Percentiles rank a stretch among this genome's conserved stretches.
Evolutionary conservation across 1,140 invertebrate genomes (phyloP).

Genomic region (Drosophila sechellia): DNA sequence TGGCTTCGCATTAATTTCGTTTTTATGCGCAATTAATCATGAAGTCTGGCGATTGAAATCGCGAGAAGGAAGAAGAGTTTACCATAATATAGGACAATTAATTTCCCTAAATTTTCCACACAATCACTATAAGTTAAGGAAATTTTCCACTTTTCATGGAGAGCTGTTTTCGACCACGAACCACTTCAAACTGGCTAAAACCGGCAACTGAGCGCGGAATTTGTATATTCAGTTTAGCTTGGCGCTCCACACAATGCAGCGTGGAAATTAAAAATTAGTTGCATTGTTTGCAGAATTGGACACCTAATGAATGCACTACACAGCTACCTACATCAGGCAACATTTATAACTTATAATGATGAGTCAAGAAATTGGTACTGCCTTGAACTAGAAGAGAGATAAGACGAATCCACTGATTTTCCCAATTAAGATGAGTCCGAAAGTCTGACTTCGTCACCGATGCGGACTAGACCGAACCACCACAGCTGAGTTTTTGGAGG

Average conservation of each 20-base stretch:
- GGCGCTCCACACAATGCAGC: conserved; percentile 10
- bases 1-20: conserved; percentile 6
- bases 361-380: conserved; percentile 31
- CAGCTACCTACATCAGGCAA: background rate
- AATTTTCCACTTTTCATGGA: conserved; percentile 8
- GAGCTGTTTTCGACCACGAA: background rate
- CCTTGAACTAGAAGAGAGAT: conserved; percentile 48
- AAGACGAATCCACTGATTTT: conserved; percentile 34
- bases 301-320: background rate
- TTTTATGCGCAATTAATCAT: conserved; percentile 56
- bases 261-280: conserved; percentile 39
- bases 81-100: too few species aligned
- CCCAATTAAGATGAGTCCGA: conserved; percentile 30
- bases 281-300: conserved; percentile 42
- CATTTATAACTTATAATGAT: background rate
- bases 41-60: conserved; percentile 8
- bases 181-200: conserved; percentile 55
- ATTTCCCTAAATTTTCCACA: background rate
- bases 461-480: conserved; percentile 62
- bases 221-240: background rate
- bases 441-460: conserved; percentile 23
- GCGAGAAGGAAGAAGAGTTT: background rate
- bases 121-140: too few species aligned
- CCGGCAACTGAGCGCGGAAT: conserved; percentile 22
- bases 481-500: conserved; percentile 68